Evolutionary conservation across 1,140 invertebrate genomes (phyloP), one percentile per base, ranked within the genome.

Genomic region (Drosophila bifasciata): DNA sequence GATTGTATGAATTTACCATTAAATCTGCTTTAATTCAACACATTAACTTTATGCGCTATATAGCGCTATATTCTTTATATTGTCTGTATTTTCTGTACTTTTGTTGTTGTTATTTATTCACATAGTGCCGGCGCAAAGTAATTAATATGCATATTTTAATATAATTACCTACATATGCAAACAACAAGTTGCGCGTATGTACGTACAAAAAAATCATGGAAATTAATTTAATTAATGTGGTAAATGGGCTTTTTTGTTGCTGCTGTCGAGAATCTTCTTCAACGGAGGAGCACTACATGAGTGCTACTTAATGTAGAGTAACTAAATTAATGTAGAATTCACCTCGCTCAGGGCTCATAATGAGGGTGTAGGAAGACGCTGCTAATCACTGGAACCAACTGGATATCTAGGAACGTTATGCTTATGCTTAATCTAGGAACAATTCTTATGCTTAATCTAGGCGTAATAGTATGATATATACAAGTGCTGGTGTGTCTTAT

Each of bases 301-400:
- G 55, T 40, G 66, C n/a, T 46, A 16, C 63, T 68, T 68, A 68
- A 45, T 17, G 49, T 16, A 68, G 23, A 13, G 6, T 17, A 57
- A 28, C 48, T 68, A 41, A 23, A 32, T 48, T 17, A 40, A 68
- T 40, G n/a, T n/a, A n/a, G n/a, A 23, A 36, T 56, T 68, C 59
- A 57, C 40, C 57, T 50, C 32, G 28, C 21, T 58, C 52, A 53
- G 11, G 41, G 59, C 19, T 21, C 40, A 59, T 4, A 4, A 13
- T 1, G 28, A 32, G 28, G 11, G 3, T 8, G 28, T 21, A 64
- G 80, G 80, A 84, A 84, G 80, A 84, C 80, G 50, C 61, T 67
- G 32, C 61, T 79, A 84, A 84, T 84, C 80, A 84, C 80, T 79
- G 71, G 56, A 84, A 41, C 41, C 43, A 51, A 43, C 56, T 17